Percentiles rank a stretch among this genome's conserved stretches.
Evolutionary conservation across 2,888 invertebrate genomes (phyloP).

Genomic region (Acleris literana): DNA sequence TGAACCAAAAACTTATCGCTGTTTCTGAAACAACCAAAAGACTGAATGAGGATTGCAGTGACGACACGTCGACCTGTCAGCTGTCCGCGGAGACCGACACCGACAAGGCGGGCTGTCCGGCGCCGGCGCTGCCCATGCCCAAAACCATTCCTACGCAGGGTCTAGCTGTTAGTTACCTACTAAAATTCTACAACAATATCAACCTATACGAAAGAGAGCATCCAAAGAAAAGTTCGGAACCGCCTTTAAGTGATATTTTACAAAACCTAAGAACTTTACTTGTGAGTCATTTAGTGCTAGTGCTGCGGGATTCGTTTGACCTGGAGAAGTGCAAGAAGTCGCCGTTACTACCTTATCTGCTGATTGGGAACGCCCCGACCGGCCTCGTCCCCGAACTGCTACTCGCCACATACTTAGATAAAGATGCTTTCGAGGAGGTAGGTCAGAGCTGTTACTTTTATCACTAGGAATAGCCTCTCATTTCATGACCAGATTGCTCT

Average conservation of each 20-base stretch:
- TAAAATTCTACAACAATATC: slow-evolving; percentile 86
- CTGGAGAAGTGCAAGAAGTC: slow-evolving; percentile 82
- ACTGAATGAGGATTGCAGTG: slow-evolving; percentile 74
- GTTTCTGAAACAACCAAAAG: slow-evolving; percentile 73
- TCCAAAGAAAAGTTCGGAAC: slow-evolving; percentile 89
- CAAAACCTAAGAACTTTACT: slow-evolving; percentile 81
- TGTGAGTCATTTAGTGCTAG: slow-evolving; percentile 83
- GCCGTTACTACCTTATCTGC: slow-evolving; percentile 86
- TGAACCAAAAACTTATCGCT: slow-evolving; percentile 78
- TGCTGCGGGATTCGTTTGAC: slow-evolving; percentile 81
- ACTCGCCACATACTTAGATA: slow-evolving; percentile 84
- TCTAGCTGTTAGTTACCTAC: slow-evolving; percentile 73
- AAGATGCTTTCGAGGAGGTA: slow-evolving; percentile 82
- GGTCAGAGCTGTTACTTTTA: slow-evolving; percentile 42
- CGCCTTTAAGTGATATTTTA: slow-evolving; percentile 88
- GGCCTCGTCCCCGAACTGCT: slow-evolving; percentile 89
- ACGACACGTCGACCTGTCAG: slow-evolving; percentile 65
- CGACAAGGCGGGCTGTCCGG: slow-evolving; percentile 72
- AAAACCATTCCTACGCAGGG: slow-evolving; percentile 72
- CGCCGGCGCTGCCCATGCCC: slow-evolving; percentile 72
- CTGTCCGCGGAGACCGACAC: slow-evolving; percentile 62
- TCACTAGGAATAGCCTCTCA: neutral
- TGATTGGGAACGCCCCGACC: slow-evolving; percentile 88
- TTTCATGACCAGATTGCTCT: neutral
- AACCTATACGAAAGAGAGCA: slow-evolving; percentile 89